Base-by-base conservation (phyloP, 1,140 invertebrate genomes). In the Listronotus oregonensis region DNA sequence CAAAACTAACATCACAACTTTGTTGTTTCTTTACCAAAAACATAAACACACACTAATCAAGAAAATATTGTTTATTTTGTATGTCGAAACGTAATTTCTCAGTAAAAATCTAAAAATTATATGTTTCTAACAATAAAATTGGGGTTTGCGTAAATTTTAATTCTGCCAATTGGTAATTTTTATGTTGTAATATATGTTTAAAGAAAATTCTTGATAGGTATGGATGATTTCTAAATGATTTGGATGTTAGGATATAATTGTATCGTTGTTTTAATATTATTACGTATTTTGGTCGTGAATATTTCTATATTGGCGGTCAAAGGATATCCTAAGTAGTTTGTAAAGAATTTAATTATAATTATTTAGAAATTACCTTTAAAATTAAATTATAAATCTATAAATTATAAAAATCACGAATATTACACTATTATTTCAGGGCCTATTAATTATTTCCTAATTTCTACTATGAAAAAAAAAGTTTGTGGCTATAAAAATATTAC, bases 101-200 rank as follows among this genome's bases (percentile, higher is more conserved):
- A 42, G 60, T 63, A 63, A 63, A 63, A 63, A 54, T 46, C 50
- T 54, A 44, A 54, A 61, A 61, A 63, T 63, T 63, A 63, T 31
- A 52, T 54, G 27, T 44, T 27, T 40, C n/a, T 12, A 46, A 63
- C 60, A 63, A 52, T 63, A 37, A 37, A 37, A 37, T 37, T 37
- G 34, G 37, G 58, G 32, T 32, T 61, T 61, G 58, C 58, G 47
- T 9, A 61, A 61, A 60, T 1, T 6, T 55, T 60, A 51, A 59
- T 34, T 14, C 14, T 51, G 32, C 18, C 39, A 47, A 63, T 54
- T 40, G 60, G 60, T 46, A 63, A 54, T 63, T 63, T 44, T 34
- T 18, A 11, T 44, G 52, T 61, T 18, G 34, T n/a, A 18, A n/a
- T 50, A 7, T 50, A 10, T 50, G 9, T 15, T 15, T 50, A 15